phyloP scores from a whole-genome alignment of 1,140 invertebrate genomes.

The Drosophila subpulchrella region DNA sequence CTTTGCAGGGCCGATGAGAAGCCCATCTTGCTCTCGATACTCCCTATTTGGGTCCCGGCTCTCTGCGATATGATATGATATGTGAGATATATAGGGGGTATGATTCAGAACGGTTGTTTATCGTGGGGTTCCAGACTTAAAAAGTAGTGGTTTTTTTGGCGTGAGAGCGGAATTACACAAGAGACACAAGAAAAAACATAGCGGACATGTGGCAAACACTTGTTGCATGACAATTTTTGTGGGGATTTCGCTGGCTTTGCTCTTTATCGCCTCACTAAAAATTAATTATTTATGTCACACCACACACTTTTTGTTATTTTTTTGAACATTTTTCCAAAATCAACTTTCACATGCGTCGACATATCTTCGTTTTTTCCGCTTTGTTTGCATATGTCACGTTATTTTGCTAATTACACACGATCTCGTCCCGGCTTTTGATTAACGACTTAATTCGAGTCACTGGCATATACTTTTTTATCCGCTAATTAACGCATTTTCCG shows the following conservation, averaged over 20 bases:
- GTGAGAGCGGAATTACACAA: conserved; percentile 46
- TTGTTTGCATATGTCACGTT: conserved; percentile 32
- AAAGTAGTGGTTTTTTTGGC: background rate
- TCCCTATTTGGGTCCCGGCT: conserved; percentile 26
- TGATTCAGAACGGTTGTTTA: conserved; percentile 40
- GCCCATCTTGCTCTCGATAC: conserved; percentile 87
- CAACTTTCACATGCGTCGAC: conserved; percentile 72
- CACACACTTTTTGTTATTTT: conserved; percentile 5
- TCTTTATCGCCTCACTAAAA: conserved; percentile 35
- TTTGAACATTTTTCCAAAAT: conserved; percentile 28
- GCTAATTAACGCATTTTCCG: conserved; percentile 61
- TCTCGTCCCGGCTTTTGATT: conserved; percentile 49
- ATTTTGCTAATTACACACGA: conserved; percentile 56
- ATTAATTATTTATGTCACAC: conserved; percentile 60
- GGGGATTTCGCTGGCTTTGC: conserved; percentile 7
- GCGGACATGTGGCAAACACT: conserved; percentile 72
- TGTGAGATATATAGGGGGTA: background rate
- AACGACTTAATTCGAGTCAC: conserved; percentile 56
- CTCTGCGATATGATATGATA: conserved; percentile 15
- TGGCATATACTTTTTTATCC: conserved; percentile 44
- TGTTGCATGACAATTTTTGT: conserved; percentile 67
- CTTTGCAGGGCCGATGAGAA: conserved; percentile 94
- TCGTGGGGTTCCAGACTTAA: conserved; percentile 2
- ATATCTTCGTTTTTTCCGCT: conserved; percentile 31
- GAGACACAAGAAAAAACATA: conserved; percentile 28